Evolutionary conservation across 2,888 invertebrate genomes (phyloP), one percentile per base, ranked within the genome.

Genomic region (Drosophila paramelanica): DNA sequence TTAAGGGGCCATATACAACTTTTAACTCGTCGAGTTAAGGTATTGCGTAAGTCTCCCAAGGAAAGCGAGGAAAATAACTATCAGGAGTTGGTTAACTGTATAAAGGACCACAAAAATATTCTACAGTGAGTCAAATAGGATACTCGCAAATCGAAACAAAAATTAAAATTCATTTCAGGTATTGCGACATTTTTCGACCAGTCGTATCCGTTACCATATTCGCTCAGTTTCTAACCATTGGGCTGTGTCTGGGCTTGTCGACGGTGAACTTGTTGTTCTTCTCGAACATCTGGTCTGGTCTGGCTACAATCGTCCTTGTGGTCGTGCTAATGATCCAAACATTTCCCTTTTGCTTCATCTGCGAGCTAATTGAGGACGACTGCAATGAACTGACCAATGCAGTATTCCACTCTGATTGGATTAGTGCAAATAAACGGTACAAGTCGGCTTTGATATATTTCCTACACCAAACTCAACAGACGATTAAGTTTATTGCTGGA

Each of bases 401-500:
- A 2, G 51, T 81, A 39, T 81, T 81, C 33, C 64, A 81, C 6
- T 79, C 79, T 3, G 64, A 81, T 38, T 81, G 81, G 81, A 3
- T 71, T 1, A 51, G 51, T 33, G 74, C 73, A 3, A 62, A 41
- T 23, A 66, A 56, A 7, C 60, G 66, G 2, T 80, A 77, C 38
- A 74, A 71, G 36, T 50, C 69, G 25, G 43, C 59, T n/a, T 6
- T 80, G 3, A 17, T 68, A 1, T 53, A 56, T 10, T 80, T 75
- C 49, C 13, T 80, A 27, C 67, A 67, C 6, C 57, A 67, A 17
- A 23, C 69, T 0, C 77, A 77, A 17, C 56, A 65, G 23, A 46
- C 72, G 23, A 68, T 79, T 38, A 45, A 2, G 0, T 80, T 77
- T 20, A 46, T 51, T 27, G 79, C 79, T 17, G 71, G 69, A 1